Base-by-base conservation (phyloP, 2,113 vertebrate genomes). In the Mastomys coucha region DNA sequence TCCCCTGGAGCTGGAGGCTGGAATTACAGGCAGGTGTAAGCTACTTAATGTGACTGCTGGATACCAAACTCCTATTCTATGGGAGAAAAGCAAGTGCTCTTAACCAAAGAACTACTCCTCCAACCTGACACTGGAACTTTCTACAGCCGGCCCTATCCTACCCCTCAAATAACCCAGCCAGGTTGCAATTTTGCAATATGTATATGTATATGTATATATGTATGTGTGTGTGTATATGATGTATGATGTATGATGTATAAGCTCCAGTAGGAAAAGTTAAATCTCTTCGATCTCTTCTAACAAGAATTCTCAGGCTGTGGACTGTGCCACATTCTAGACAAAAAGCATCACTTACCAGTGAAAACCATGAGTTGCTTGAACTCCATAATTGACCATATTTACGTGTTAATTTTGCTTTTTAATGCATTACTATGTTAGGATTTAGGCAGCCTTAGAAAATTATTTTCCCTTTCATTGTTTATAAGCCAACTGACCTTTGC, bases 321-420 rank as follows among this genome's bases (percentile, higher is more conserved):
- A 65, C 51, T 65, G n/a, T 69, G 6, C 70, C 12, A 75, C 8
- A n/a, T 81, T 77, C 42, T 42, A 80, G 69, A 92, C 12, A 58
- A 72, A 96, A 88, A 69, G 2, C 39, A 80, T 85, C 42, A 42
- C 36, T 26, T n/a, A n/a, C n/a, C n/a, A n/a, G n/a, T 91, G 63
- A 70, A 88, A 88, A 69, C 85, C 67, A 85, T 53, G 17, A 39
- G 51, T 69, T 78, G 13, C 69, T 93, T 67, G 28, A 5, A 45
- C 86, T 93, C 33, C 69, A 8, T 91, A 82, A 76, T 13, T 93
- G 67, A 88, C 87, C 93, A 82, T 67, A 89, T 89, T 94, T 53
- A 33, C 49, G 36, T 60, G 63, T 88, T 63, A 84, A 58, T 81
- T 95, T 86, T 24, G 56, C 28, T 77, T 91, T 80, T 96, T 58